These are phyloP conservation scores for Ceratina calcarata DNA, from an alignment of 1,140 invertebrate species.

Conservation along the genomic window DNA sequence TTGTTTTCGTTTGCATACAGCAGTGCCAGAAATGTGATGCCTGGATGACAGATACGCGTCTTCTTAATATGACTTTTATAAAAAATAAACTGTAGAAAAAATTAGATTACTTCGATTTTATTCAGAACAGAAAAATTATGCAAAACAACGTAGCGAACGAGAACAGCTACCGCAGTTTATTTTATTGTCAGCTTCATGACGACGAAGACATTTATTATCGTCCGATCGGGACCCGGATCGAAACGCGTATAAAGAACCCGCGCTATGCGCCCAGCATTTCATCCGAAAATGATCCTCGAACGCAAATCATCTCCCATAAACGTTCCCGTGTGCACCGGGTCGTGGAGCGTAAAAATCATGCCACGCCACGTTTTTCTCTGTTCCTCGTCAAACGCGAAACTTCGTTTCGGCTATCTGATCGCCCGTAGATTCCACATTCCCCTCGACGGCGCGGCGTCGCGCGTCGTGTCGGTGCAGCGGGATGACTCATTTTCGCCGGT, in stretches of 20 bases:
- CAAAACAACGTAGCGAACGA: no score
- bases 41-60: no score
- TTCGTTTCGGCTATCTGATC: slow-evolving; percentile 41
- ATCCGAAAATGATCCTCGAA: neutral
- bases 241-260: neutral
- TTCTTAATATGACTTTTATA: no score
- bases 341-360: slow-evolving; percentile 9
- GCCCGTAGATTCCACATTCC: slow-evolving; percentile 48
- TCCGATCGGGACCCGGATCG: neutral
- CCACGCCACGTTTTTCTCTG: neutral
- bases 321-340: neutral
- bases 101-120: neutral
- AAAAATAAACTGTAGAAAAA: neutral
- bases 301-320: slow-evolving; percentile 11
- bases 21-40: no score
- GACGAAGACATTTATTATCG: neutral
- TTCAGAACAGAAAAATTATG: neutral
- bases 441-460: slow-evolving; percentile 28
- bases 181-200: neutral
- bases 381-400: slow-evolving; percentile 42
- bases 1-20: no score
- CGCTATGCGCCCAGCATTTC: no score
- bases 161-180: neutral
- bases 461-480: slow-evolving; percentile 16
- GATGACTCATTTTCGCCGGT: slow-evolving; percentile 43